These are phyloP conservation scores for Notoglanidium macrostoma DNA, from an alignment of 2,797 vertebrate species.

Conservation along the genomic window DNA sequence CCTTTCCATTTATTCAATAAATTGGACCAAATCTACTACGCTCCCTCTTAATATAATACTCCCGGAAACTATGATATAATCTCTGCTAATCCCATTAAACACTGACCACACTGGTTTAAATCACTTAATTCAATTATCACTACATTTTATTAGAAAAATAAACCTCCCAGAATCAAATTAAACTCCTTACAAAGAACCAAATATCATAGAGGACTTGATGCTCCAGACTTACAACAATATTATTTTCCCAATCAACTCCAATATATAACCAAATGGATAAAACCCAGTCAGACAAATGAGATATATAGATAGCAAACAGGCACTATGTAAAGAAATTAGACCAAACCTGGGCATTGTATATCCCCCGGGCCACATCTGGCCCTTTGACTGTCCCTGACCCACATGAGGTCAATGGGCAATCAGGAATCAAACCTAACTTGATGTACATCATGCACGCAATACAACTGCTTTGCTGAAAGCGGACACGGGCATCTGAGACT, in stretches of 20 bases:
- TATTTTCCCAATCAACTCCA: no score
- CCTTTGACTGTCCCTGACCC: not conserved
- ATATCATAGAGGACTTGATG: not conserved
- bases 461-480: not conserved
- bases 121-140: not conserved
- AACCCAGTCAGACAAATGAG: no score
- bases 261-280: no score
- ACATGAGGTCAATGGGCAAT: not conserved
- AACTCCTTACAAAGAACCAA: not conserved
- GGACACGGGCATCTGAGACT: no score
- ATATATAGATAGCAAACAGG: no score
- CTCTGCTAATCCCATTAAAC: no score
- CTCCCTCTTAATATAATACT: no score
- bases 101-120: not conserved
- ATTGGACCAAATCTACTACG: no score
- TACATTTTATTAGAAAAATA: not conserved
- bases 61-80: no score
- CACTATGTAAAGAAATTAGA: no score
- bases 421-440: not conserved
- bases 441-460: not conserved
- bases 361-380: not conserved
- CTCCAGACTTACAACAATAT: no score
- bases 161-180: not conserved
- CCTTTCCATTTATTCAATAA: not conserved
- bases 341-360: not conserved